Evolutionary conservation across 2,888 invertebrate species (phyloP), one percentile per base, ranked within the genome.

Genomic region (Drosophila dives): DNA sequence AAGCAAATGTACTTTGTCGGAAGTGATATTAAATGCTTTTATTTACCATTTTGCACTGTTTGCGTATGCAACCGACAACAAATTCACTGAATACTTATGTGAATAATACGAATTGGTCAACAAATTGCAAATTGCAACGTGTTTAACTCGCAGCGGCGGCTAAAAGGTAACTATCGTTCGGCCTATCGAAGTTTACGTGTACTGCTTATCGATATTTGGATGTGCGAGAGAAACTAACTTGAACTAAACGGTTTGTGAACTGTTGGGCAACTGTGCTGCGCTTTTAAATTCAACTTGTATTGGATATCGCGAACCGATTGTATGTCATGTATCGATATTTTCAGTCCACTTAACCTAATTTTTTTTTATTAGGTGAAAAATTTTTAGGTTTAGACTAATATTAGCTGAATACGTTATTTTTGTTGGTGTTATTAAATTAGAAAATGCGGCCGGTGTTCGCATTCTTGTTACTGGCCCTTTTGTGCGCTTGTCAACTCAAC

Each of bases 371-470:
- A 68, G 64, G 75, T 62, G 82, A 83, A 72, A 89, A 84, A 40
- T 61, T 79, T 20, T 68, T 84, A 79, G 70, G 49, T 68, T 82
- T 83, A 87, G 77, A 65, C 77, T 85, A 85, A 68, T 70, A 73
- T 84, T 79, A 79, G 79, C 72, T 68, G 66, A 75, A 66, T 69
- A 72, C 42, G 51, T 73, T 78, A 40, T 62, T 64, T 67, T 49
- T 56, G 29, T 64, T 58, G 36, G 23, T 38, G 26, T 61, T 77
- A 63, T 70, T 61, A 33, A 67, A 64, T 58, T 26, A 60, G 6
- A 81, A 59, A 56, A 87, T 87, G 86, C 72, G 86, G 58, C 90
- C 90, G 74, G 80, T 87, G 38, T 81, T 81, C 61, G 85, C 78
- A 29, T 86, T 90, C 59, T 32, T 87, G 49, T 66, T 90, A 56